Conservation (phyloP, 2,797 vertebrate species). For the Micromesistius poutassou region DNA sequence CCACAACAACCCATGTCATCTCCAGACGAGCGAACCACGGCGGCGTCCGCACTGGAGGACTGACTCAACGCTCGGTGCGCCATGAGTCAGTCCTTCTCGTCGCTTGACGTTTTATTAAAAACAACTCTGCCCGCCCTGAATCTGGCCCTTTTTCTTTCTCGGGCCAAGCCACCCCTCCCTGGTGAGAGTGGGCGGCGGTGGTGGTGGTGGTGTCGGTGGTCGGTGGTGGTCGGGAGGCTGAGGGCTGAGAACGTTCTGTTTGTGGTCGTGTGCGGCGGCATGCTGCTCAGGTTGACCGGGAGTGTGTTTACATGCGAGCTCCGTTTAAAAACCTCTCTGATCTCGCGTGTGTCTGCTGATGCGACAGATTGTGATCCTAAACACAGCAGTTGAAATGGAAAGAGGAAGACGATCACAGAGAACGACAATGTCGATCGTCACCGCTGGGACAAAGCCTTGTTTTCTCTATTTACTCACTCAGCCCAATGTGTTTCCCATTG, state of each 20-base stretch:
- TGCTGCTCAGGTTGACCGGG: slow-evolving; percentile 20
- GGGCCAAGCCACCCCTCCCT: too few species aligned
- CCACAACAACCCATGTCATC: too few species aligned
- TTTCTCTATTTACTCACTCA: not conserved
- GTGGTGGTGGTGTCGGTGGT: not conserved
- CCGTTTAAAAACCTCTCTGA: slow-evolving; percentile 15
- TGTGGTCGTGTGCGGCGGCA: slow-evolving; percentile 49
- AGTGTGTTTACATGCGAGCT: slow-evolving; percentile 44
- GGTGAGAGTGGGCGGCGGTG: not conserved
- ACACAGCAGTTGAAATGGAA: slow-evolving; percentile 12
- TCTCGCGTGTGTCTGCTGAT: slow-evolving; percentile 21
- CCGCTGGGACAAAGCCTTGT: not conserved
- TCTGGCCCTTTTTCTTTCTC: too few species aligned
- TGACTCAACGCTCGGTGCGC: too few species aligned
- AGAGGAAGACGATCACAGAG: too few species aligned
- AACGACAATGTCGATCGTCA: slow-evolving; percentile 8
- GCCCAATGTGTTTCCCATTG: too few species aligned
- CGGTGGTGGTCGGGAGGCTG: not conserved
- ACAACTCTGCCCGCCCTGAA: too few species aligned
- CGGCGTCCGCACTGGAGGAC: too few species aligned
- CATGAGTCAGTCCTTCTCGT: too few species aligned
- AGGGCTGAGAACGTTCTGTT: slow-evolving; percentile 15
- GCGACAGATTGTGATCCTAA: slow-evolving; percentile 28
- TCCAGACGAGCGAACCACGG: too few species aligned
- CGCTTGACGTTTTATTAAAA: too few species aligned